Evolutionary conservation across 2,113 vertebrate species (phyloP), one percentile per base, ranked within the genome.

Genomic region (Dermatemys mawii): DNA sequence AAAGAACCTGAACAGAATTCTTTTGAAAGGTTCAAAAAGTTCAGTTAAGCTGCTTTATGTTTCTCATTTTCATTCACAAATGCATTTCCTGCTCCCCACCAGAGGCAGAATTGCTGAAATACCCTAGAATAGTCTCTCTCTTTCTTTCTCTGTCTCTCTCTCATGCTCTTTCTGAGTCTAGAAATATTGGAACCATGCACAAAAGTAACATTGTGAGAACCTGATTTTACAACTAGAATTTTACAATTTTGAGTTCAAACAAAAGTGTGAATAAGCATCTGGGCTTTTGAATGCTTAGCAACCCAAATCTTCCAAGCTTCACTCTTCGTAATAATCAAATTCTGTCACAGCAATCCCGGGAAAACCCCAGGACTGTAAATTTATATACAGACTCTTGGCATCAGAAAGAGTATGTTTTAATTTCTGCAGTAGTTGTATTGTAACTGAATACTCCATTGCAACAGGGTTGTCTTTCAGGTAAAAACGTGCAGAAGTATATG

Each of bases 371-470:
- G 35, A 21, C 35, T 67, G 17, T 19, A 46, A 1, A 78, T 6
- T 17, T 21, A 17, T 80, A 2, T 67, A 0, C 6, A 0, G 5
- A 17, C 67, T 83, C n/a, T 60, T 41, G 2, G 76, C 55, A 2
- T 24, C 57, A 32, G 5, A 0, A n/a, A 41, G 38, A 27, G 5
- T 2, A 70, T 84, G 7, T 81, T 83, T 21, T 50, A 78, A 80
- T 46, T 27, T 92, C 46, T 8, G 19, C 19, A 17, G 17, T 67
- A 6, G 0, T 48, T 81, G 1, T 50, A 78, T 84, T n/a, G 4
- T 29, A 80, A 8, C 22, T 32, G 86, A 57, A 6, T 27, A 13
- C 81, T 92, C 88, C 87, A 86, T 93, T 89, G 53, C 54, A 84
- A 21, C 54, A 44, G 46, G 13, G 51, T 86, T 93, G 38, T 60